A percentile compares a stretch with the other conserved stretches of the same genome.
Conservation (phyloP, 2,113 vertebrate species). For the Thryonomys swinderianus region DNA sequence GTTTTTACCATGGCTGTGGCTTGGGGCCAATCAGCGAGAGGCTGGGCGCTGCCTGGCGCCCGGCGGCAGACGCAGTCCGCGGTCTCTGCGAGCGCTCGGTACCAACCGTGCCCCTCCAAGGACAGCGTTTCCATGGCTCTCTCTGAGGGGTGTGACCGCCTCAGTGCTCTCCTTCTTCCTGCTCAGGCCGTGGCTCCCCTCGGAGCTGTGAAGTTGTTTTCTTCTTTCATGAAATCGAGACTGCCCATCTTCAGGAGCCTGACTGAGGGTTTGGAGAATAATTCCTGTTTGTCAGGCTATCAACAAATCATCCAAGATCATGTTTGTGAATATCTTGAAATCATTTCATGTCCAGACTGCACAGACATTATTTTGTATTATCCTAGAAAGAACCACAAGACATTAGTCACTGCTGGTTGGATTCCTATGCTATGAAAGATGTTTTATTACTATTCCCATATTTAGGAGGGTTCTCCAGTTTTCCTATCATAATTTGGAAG, state of each 20-base stretch:
- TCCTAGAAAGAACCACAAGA: conserved; percentile 72
- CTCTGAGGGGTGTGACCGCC: background rate
- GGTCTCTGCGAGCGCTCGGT: too few relatives aligned
- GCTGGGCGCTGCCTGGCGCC: background rate
- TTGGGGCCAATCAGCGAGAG: background rate
- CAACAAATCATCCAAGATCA: conserved; percentile 25
- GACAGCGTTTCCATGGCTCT: background rate
- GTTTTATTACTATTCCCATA: conserved; percentile 50
- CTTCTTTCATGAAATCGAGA: background rate
- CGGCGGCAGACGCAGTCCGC: background rate
- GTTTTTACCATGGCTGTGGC: background rate
- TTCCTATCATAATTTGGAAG: background rate
- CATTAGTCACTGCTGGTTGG: conserved; percentile 50
- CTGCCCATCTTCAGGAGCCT: background rate
- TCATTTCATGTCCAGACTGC: conserved; percentile 46
- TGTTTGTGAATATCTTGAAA: conserved; percentile 59
- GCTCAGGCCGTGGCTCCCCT: background rate
- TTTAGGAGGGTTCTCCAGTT: background rate
- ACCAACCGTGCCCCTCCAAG: background rate
- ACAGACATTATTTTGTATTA: conserved; percentile 70
- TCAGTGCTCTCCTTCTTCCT: background rate
- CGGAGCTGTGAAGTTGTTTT: background rate
- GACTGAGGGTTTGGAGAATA: background rate
- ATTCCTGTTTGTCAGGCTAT: background rate
- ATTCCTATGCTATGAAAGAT: conserved; percentile 52